A percentile compares a stretch with the other conserved stretches of the same genome.
These are phyloP conservation scores for human (Homo sapiens) DNA, from an alignment of 2,113 vertebrate genomes.

Conservation along the genomic window DNA sequence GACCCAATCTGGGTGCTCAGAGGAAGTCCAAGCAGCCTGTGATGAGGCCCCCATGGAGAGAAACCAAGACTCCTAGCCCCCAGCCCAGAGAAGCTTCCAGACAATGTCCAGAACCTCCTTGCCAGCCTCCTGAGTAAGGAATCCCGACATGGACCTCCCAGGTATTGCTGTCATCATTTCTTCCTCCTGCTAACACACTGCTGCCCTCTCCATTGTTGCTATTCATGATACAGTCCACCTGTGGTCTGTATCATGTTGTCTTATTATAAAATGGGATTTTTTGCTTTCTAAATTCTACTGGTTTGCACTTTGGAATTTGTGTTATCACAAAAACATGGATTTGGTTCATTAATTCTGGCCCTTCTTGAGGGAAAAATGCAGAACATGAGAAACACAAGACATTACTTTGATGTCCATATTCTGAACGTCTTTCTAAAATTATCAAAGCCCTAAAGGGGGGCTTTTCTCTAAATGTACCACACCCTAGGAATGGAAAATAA, in stretches of 20 bases:
- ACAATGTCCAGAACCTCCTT: background rate
- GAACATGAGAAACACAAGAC: background rate
- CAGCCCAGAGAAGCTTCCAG: background rate
- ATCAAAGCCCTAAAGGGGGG: background rate
- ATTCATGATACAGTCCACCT: background rate
- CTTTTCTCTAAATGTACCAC: background rate
- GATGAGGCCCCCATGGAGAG: background rate
- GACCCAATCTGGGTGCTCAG: too few relatives aligned
- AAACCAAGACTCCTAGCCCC: background rate
- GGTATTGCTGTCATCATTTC: background rate
- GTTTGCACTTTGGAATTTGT: background rate
- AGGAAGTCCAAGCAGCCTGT: background rate
- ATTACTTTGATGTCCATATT: background rate
- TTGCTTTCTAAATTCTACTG: background rate
- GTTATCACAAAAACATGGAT: background rate
- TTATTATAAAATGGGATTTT: background rate
- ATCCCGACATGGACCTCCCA: background rate
- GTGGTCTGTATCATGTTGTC: background rate
- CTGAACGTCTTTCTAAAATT: conserved; percentile 1
- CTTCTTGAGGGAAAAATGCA: conserved; percentile 8
- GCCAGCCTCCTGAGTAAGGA: background rate
- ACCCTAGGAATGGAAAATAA: background rate
- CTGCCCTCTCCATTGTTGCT: background rate
- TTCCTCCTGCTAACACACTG: background rate
- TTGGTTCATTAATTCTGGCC: conserved; percentile 2